Percentiles rank a stretch among this genome's conserved stretches.
Conservation (phyloP, 2,888 invertebrate species). For the Polyploca ridens region DNA sequence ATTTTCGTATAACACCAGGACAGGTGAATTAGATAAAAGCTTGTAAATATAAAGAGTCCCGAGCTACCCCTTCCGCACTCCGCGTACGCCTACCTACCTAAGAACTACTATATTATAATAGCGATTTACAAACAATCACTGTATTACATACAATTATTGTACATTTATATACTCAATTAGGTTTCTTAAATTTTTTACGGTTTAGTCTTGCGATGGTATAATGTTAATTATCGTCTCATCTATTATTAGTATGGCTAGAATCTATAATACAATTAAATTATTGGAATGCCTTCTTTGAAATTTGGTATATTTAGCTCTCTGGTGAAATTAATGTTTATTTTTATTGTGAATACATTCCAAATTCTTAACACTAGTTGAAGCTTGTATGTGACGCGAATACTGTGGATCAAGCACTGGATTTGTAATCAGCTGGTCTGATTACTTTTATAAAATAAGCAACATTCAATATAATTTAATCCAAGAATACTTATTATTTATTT, state of each 20-base stretch:
- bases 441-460: not conserved
- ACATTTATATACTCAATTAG: slow-evolving; percentile 2
- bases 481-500: too few species aligned
- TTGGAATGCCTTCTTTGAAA: not conserved
- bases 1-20: too few species aligned
- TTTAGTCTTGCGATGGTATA: not conserved
- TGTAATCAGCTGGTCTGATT: slow-evolving; percentile 13
- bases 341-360: slow-evolving; percentile 63
- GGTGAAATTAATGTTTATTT: slow-evolving; percentile 26
- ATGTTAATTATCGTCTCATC: not conserved
- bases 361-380: slow-evolving; percentile 36
- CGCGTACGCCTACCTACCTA: not conserved
- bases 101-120: not conserved
- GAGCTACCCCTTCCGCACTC: not conserved
- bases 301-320: not conserved
- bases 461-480: too few species aligned
- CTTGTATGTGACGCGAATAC: not conserved
- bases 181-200: slow-evolving; percentile 1
- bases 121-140: not conserved
- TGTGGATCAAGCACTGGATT: not conserved
- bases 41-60: too few species aligned
- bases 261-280: not conserved
- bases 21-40: too few species aligned
- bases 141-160: not conserved
- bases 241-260: slow-evolving; percentile 11